Evolutionary conservation across 2,888 invertebrate species (phyloP).

Genomic region (Yponomeuta sedellus): DNA sequence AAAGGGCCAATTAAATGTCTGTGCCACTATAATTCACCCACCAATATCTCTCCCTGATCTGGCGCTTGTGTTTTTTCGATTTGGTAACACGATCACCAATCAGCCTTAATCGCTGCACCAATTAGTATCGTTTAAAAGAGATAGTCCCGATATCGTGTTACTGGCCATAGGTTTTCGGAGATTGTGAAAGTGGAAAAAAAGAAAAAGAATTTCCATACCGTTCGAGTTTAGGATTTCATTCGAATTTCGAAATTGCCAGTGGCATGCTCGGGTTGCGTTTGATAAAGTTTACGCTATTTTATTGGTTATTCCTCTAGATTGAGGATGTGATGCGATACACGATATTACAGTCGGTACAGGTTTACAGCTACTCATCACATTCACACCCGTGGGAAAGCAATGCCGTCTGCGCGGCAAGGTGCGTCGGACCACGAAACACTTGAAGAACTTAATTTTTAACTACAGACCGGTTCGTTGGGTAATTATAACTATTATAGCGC

Average conservation of each 20-base stretch:
- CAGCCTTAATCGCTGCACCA: slow-evolving; percentile 12
- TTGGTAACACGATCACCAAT: slow-evolving; percentile 13
- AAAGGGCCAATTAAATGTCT: slow-evolving; percentile 16
- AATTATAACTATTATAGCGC: slow-evolving; percentile 30
- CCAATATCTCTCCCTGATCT: slow-evolving; percentile 17
- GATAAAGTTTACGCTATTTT: slow-evolving; percentile 7
- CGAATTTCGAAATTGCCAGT: neutral
- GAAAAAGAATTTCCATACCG: neutral
- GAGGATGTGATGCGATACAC: slow-evolving; percentile 3
- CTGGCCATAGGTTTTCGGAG: neutral
- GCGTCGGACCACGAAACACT: slow-evolving; percentile 18
- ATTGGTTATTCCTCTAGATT: slow-evolving; percentile 7
- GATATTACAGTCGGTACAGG: slow-evolving; percentile 8
- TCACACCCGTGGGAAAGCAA: slow-evolving; percentile 57
- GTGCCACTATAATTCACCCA: slow-evolving; percentile 11
- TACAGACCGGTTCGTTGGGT: slow-evolving; percentile 43
- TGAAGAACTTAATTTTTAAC: slow-evolving; percentile 51
- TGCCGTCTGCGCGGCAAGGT: slow-evolving; percentile 27
- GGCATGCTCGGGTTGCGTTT: neutral
- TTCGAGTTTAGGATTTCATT: neutral
- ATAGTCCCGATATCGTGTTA: slow-evolving; percentile 7
- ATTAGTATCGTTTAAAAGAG: slow-evolving; percentile 14
- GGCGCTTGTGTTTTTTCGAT: slow-evolving; percentile 16
- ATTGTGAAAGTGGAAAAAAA: neutral
- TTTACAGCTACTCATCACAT: slow-evolving; percentile 5